phyloP scores from a whole-genome alignment of 2,797 vertebrate genomes.

The Tenualosa thibaudeaui region DNA sequence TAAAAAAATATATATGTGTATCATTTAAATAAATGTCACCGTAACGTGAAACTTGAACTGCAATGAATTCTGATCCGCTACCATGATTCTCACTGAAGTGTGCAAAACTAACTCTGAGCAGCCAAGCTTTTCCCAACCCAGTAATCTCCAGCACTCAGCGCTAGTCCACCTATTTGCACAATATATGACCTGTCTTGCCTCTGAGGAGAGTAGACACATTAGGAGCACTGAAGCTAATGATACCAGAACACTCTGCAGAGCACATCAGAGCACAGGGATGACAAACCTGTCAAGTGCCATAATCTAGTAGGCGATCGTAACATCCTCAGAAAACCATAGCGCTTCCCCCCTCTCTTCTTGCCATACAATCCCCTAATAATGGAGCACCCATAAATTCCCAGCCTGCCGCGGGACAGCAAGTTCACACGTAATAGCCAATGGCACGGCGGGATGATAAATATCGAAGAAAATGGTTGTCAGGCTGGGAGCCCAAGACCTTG shows the following conservation, averaged over 20 bases:
- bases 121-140: conserved; percentile 28
- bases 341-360: conserved; percentile 70
- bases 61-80: conserved; percentile 19
- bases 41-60: conserved; percentile 14
- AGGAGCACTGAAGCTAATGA: conserved; percentile 97
- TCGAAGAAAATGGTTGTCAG: conserved; percentile 89
- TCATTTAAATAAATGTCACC: conserved; percentile 22
- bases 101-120: conserved; percentile 43
- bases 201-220: conserved; percentile 88
- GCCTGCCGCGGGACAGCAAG: conserved; percentile 81
- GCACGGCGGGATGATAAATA: conserved; percentile 89
- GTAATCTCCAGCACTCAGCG: conserved; percentile 62
- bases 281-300: conserved; percentile 93
- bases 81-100: conserved; percentile 13
- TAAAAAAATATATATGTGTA: conserved; percentile 1
- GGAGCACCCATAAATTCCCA: conserved; percentile 90
- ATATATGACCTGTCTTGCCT: conserved; percentile 82
- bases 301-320: conserved; percentile 91
- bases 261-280: conserved; percentile 87
- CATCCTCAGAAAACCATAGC: conserved; percentile 88
- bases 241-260: conserved; percentile 94
- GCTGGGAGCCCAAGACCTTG: conserved; percentile 80
- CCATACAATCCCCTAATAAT: conserved; percentile 90
- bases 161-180: conserved; percentile 69
- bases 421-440: conserved; percentile 78